Evolutionary conservation across 23 tunicate species (phyloP).

Genomic region (Aplidium turbinatum): DNA sequence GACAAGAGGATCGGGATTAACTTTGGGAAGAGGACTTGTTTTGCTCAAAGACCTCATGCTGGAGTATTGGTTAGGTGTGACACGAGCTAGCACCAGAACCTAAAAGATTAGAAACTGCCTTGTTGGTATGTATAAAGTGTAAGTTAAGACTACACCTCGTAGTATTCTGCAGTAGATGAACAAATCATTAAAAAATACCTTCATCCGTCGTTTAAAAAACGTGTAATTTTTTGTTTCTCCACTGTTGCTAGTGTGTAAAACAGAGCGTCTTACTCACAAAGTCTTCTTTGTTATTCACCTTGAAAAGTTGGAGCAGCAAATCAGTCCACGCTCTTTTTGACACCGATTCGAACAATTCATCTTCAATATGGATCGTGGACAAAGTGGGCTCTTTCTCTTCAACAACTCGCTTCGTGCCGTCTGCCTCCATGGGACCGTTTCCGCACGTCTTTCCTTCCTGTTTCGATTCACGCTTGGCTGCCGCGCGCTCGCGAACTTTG

Average conservation of each 20-base stretch:
- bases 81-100: constrained; percentile 80
- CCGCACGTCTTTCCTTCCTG: background rate
- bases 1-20: constrained; percentile 69
- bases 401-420: background rate
- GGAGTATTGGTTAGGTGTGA: constrained; percentile 47
- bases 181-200: no score
- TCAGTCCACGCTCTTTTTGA: constrained; percentile 94
- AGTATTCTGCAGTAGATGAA: no score
- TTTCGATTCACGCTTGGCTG: constrained; percentile 37
- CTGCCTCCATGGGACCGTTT: background rate
- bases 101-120: constrained; percentile 2
- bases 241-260: no score
- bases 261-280: no score
- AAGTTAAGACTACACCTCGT: no score
- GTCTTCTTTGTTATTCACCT: no score
- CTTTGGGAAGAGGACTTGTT: constrained; percentile 47
- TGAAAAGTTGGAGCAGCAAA: constrained; percentile 73
- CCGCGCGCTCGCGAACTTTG: constrained; percentile 57
- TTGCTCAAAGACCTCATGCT: constrained; percentile 45
- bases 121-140: no score
- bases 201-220: no score
- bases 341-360: constrained; percentile 82
- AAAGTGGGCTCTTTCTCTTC: constrained; percentile 12
- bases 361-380: constrained; percentile 69
- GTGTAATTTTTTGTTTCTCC: no score